These are phyloP conservation scores for Lacanobia oleracea DNA, from an alignment of 2,888 invertebrate species.

Conservation along the genomic window DNA sequence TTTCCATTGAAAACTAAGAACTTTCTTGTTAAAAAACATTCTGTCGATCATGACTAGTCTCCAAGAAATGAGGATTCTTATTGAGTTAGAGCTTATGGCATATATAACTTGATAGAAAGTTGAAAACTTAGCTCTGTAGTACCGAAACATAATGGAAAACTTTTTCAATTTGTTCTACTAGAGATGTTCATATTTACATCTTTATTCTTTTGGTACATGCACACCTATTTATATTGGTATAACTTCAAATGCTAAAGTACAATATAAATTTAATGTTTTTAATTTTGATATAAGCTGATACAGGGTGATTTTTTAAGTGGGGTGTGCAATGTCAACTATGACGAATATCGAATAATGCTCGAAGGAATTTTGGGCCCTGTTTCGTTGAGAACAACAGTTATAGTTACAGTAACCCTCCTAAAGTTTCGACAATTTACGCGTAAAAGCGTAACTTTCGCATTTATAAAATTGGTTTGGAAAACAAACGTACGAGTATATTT, in stretches of 20 bases:
- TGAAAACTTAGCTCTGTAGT: conserved; percentile 37
- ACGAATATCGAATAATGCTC: no score
- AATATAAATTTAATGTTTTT: neutral
- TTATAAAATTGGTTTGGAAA: no score
- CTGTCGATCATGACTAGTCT: conserved; percentile 5
- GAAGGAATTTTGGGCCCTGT: no score
- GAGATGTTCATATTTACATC: conserved; percentile 34
- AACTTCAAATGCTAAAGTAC: neutral
- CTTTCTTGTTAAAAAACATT: conserved; percentile 25
- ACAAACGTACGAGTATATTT: no score
- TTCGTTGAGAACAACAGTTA: no score
- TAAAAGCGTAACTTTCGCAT: no score
- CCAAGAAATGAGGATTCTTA: conserved; percentile 34
- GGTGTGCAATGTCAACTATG: no score
- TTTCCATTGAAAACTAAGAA: conserved; percentile 6
- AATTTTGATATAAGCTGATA: neutral
- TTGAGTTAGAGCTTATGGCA: conserved; percentile 39
- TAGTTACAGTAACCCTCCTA: no score
- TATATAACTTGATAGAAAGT: conserved; percentile 53
- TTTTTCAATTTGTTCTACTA: conserved; percentile 60
- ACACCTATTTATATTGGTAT: neutral
- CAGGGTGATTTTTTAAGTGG: neutral
- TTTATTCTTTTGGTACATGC: conserved; percentile 6
- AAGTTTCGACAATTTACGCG: no score
- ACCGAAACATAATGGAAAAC: conserved; percentile 54